Percentiles rank a stretch among this genome's conserved stretches.
Evolutionary conservation across 2,113 vertebrate species (phyloP).

Genomic region (Scophthalmus maximus): DNA sequence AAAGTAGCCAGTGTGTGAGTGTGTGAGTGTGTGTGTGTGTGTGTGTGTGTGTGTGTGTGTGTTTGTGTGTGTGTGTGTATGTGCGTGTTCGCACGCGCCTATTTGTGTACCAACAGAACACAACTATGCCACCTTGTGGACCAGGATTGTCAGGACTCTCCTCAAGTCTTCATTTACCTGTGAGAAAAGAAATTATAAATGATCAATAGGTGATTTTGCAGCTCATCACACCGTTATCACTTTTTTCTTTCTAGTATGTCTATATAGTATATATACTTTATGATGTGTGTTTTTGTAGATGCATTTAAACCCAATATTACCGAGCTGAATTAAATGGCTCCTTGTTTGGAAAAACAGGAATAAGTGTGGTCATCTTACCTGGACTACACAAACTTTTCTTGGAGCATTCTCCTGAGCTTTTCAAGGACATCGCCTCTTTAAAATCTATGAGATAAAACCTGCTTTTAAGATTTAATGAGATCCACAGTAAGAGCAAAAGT

Average conservation of each 20-base stretch:
- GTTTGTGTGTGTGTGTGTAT: too few species aligned
- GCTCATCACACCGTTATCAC: not conserved
- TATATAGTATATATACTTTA: not conserved
- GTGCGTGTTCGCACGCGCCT: too few species aligned
- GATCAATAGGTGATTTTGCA: not conserved
- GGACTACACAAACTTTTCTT: constrained; percentile 7
- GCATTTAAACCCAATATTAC: not conserved
- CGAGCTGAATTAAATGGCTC: not conserved
- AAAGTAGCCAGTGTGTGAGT: not conserved
- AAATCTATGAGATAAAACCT: constrained; percentile 58
- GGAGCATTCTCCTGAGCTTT: constrained; percentile 44
- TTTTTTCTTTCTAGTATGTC: not conserved
- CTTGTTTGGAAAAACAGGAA: constrained; percentile 4
- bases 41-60: too few species aligned
- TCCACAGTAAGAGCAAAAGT: constrained; percentile 32
- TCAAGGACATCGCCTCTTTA: constrained; percentile 43
- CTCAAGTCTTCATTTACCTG: constrained; percentile 18
- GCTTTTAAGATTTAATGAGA: constrained; percentile 62
- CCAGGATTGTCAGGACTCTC: constrained; percentile 11
- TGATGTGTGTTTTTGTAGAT: not conserved
- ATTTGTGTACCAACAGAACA: constrained; percentile 15
- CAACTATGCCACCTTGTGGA: constrained; percentile 73
- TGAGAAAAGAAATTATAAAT: not conserved
- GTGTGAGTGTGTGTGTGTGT: too few species aligned
- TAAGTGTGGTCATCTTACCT: constrained; percentile 4